Base-by-base conservation (phyloP, 1,140 invertebrate genomes). In the Eubasilissa regina region DNA sequence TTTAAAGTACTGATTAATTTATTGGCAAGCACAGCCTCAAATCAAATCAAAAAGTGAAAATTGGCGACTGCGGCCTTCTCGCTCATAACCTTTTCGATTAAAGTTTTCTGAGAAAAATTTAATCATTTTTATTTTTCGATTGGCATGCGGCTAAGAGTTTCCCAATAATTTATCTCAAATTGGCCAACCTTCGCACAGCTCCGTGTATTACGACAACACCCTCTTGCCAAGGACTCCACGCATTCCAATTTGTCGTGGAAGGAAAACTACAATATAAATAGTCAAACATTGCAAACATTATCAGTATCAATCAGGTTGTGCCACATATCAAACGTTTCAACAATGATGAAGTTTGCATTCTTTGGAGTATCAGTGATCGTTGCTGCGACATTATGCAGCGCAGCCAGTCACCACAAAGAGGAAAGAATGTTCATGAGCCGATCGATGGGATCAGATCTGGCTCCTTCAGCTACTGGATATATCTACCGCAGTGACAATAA, bases 401-500 rank as follows among this genome's bases (percentile, higher is more conserved):
- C 68, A 4, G 78, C 75, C 58, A 48, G 51, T 3, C 81, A 82
- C 58, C 78, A 80, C 45, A 77, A 82, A 48, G 87, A 89, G 0
- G 88, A 89, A 66, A 84, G 87, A 43, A 89, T 87, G 86, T 89
- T 88, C 48, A 87, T 89, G 88, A 86, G 89, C 21, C 84, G 88
- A 13, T 89, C 86, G 13, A 85, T 86, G 0, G 86, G 89, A 3
- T 87, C 87, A 15, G 89, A 90, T 80, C 86, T 89, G n/a, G 87
- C 88, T 44, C 89, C 88, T 0, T 87, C 87, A 0, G 89, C 89
- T 0, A 89, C 89, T 0, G 90, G 90, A 8, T 91, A 89, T 79
- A 89, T 90, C 55, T 91, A 89, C 83, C 86, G 89, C 55, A 90
- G 88, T 79, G 87, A 89, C 62, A 87, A 84, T 43, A 85, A 88